A percentile compares a stretch with the other conserved stretches of the same genome.
phyloP scores from a whole-genome alignment of 2,113 vertebrate genomes.

The Cnemophilus loriae region DNA sequence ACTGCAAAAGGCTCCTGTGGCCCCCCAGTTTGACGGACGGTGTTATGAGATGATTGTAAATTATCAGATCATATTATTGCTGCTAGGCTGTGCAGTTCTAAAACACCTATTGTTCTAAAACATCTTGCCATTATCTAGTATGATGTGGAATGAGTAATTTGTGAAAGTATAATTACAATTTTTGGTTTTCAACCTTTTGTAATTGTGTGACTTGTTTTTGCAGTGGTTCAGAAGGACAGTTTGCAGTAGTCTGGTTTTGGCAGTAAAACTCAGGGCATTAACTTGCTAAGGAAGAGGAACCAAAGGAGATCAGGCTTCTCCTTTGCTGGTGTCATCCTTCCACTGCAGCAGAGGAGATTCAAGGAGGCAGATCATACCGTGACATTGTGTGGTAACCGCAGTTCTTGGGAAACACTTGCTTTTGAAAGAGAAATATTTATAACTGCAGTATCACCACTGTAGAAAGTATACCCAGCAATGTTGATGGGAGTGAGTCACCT shows the following conservation, averaged over 20 bases:
- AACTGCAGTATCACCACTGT: neutral
- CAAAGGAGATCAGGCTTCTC: neutral
- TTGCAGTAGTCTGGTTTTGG: neutral
- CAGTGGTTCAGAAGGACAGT: neutral
- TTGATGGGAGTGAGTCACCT: neutral
- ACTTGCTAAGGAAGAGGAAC: neutral
- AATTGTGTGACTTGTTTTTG: neutral
- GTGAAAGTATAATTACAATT: neutral
- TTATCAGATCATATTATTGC: neutral
- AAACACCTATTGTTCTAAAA: neutral
- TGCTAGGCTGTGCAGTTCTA: neutral
- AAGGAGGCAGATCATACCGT: neutral
- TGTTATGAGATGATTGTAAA: neutral
- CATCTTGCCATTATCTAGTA: neutral
- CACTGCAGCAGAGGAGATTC: neutral
- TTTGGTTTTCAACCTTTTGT: neutral
- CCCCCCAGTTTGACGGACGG: neutral
- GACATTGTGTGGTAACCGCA: neutral
- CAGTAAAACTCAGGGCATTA: neutral
- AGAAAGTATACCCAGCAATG: neutral
- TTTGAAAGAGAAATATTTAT: neutral
- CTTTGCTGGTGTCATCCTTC: neutral
- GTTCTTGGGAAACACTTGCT: neutral
- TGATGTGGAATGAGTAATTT: neutral
- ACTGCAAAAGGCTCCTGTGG: neutral